These are phyloP conservation scores for Synanthedon vespiformis DNA, from an alignment of 2,888 invertebrate genomes.

Conservation along the genomic window DNA sequence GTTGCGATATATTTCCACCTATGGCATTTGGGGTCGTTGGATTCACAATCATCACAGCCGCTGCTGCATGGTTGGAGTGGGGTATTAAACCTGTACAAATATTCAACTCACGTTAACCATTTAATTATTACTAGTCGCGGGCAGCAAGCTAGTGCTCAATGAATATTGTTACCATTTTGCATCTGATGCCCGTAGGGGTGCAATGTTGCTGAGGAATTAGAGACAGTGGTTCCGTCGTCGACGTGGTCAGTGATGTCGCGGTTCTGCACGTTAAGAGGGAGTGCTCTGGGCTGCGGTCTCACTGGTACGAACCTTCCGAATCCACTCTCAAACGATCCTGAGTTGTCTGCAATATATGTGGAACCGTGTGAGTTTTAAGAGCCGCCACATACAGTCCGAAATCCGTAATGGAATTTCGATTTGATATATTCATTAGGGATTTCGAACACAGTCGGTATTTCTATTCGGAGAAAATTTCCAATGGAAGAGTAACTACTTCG, in stretches of 20 bases:
- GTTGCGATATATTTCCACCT: slow-evolving; percentile 52
- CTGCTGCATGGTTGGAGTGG: slow-evolving; percentile 61
- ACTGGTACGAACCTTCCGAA: slow-evolving; percentile 66
- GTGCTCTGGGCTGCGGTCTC: slow-evolving; percentile 57
- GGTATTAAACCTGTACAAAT: slow-evolving; percentile 42
- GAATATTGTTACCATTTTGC: slow-evolving; percentile 45
- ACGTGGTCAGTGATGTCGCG: slow-evolving; percentile 50
- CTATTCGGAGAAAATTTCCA: no score
- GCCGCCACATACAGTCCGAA: no score
- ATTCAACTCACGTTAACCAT: no score
- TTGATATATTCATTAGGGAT: no score
- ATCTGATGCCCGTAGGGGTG: slow-evolving; percentile 60
- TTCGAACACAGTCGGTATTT: no score
- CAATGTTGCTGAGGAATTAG: slow-evolving; percentile 45
- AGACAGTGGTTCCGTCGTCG: slow-evolving; percentile 45
- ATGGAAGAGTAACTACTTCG: no score
- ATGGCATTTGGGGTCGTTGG: slow-evolving; percentile 64
- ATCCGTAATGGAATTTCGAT: no score
- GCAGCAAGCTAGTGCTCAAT: no score
- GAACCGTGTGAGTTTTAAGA: no score
- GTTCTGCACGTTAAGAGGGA: slow-evolving; percentile 56
- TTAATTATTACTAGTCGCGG: not conserved
- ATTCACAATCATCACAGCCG: slow-evolving; percentile 68
- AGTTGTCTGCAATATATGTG: slow-evolving; percentile 34
- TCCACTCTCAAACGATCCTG: slow-evolving; percentile 57